Percentiles rank a stretch among this genome's conserved stretches.
Conservation (phyloP, 2,797 vertebrate genomes). For the Bovichtus diacanthus region DNA sequence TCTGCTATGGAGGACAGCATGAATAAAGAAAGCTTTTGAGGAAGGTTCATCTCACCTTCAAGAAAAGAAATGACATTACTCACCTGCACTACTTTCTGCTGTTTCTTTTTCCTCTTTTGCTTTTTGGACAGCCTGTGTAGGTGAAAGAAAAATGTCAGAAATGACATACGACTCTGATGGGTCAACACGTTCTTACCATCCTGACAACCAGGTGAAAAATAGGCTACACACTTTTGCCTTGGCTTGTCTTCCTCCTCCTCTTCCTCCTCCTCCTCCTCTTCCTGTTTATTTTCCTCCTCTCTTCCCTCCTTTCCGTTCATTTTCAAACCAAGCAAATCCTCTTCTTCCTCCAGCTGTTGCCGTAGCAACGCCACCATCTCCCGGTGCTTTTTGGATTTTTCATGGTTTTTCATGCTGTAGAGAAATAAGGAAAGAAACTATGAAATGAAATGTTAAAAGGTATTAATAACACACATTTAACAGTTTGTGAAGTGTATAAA, state of each 20-base stretch:
- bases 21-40: neutral
- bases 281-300: constrained; percentile 77
- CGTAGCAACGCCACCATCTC: constrained; percentile 93
- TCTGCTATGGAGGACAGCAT: constrained; percentile 33
- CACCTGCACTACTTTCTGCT: constrained; percentile 88
- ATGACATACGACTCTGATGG: neutral
- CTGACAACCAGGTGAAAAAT: neutral
- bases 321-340: constrained; percentile 76
- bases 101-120: constrained; percentile 92
- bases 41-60: neutral
- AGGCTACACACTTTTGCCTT: constrained; percentile 87
- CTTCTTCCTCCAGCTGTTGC: constrained; percentile 92
- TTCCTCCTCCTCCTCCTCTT: constrained; percentile 79
- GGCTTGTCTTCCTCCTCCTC: constrained; percentile 77
- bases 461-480: neutral
- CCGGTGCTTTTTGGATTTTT: constrained; percentile 96
- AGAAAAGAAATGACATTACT: constrained; percentile 30
- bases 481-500: neutral
- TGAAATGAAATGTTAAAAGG: neutral
- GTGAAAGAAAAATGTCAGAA: neutral
- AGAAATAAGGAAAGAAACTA: neutral
- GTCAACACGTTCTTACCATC: neutral
- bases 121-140: constrained; percentile 91
- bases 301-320: constrained; percentile 67
- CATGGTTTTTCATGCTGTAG: constrained; percentile 93